Evolutionary conservation across 2,888 invertebrate species (phyloP).

Genomic region (Acronicta leporina): DNA sequence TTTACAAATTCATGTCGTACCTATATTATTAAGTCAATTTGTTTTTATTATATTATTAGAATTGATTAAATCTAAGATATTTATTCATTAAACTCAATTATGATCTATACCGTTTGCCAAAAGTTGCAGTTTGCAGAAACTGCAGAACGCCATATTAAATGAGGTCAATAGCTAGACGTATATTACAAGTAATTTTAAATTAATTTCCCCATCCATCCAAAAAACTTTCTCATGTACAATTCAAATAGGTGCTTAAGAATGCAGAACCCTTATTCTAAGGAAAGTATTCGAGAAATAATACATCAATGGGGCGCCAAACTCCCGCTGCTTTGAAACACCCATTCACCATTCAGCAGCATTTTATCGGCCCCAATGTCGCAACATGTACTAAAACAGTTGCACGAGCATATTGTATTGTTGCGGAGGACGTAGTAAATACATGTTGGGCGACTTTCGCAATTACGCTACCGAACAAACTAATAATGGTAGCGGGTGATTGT

Average conservation of each 20-base stretch:
- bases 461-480: constrained; percentile 49
- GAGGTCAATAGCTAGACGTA: too few relatives aligned
- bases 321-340: constrained; percentile 22
- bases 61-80: too few relatives aligned
- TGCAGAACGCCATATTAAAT: too few relatives aligned
- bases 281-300: constrained; percentile 29
- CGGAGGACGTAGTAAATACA: constrained; percentile 51
- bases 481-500: constrained; percentile 27
- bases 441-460: constrained; percentile 67
- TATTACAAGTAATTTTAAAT: too few relatives aligned
- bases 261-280: neutral
- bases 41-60: too few relatives aligned
- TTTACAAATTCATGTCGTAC: too few relatives aligned
- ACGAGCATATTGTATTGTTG: constrained; percentile 61
- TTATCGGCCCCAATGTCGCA: constrained; percentile 56
- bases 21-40: too few relatives aligned
- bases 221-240: neutral
- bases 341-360: constrained; percentile 51
- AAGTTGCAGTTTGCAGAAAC: too few relatives aligned
- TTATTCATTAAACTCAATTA: too few relatives aligned
- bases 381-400: constrained; percentile 57
- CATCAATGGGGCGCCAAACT: constrained; percentile 11
- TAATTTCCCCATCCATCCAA: too few relatives aligned
- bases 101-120: too few relatives aligned
- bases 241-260: neutral